Conservation (phyloP, 1,140 invertebrate genomes). For the Musca domestica region DNA sequence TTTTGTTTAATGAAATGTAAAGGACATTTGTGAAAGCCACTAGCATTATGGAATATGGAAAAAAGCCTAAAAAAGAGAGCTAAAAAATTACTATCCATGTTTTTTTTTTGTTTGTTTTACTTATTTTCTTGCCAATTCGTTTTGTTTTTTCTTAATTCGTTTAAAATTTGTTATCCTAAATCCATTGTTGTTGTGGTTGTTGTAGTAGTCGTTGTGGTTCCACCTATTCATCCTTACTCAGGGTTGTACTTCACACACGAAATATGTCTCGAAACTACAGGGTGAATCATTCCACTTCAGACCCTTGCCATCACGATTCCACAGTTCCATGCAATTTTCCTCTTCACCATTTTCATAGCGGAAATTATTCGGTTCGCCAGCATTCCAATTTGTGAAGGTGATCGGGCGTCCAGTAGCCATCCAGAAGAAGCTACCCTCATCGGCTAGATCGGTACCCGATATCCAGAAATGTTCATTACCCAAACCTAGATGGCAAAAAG, state of each 20-base stretch:
- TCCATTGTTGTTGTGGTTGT: too few species aligned
- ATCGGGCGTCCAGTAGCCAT: constrained; percentile 85
- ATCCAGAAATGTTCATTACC: constrained; percentile 92
- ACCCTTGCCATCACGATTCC: constrained; percentile 88
- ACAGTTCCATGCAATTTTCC: constrained; percentile 85
- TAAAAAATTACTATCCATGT: too few species aligned
- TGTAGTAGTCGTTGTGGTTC: too few species aligned
- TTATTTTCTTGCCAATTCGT: too few species aligned
- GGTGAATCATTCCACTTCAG: constrained; percentile 91
- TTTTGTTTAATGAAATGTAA: too few species aligned
- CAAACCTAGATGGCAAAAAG: constrained; percentile 61
- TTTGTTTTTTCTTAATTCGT: too few species aligned
- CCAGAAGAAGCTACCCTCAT: constrained; percentile 89
- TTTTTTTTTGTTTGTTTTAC: too few species aligned
- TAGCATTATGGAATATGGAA: too few species aligned
- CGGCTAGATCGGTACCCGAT: constrained; percentile 84
- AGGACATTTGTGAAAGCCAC: too few species aligned
- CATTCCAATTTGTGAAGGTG: constrained; percentile 90
- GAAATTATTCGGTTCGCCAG: constrained; percentile 85
- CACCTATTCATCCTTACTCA: too few species aligned
- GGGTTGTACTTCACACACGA: constrained; percentile 81
- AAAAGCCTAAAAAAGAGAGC: too few species aligned
- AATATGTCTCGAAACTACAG: constrained; percentile 88
- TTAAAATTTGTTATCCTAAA: too few species aligned
- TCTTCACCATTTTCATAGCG: constrained; percentile 90